Evolutionary conservation across 2,888 invertebrate species (phyloP), one percentile per base, ranked within the genome.

Genomic region (Brachyopa scutellaris): DNA sequence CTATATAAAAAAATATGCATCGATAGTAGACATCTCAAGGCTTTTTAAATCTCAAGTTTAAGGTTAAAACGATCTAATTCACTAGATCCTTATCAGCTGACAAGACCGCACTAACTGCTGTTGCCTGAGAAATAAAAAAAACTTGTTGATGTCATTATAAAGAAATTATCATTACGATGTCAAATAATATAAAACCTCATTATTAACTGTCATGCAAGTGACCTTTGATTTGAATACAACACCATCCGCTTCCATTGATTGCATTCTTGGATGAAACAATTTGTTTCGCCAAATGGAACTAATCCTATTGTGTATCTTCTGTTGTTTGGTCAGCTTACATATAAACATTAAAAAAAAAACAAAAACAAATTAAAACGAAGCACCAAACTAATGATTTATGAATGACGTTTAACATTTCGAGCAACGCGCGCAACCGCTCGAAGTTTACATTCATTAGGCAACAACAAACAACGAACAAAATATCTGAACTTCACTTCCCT

Each of bases 351-450:
- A 49, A 61, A 42, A 53, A 45, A 76, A 3, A 13, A 36, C 8
- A 67, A 49, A 29, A 72, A 29, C 15, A 40, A 70, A 36, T 29
- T 29, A 62, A 67, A 69, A 42, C 59, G 59, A 73, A 67, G 53
- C 57, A 66, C 61, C 47, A 74, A 53, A 70, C 70, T 47, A 82
- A 82, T 82, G 82, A 82, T 82, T 82, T 82, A 82, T 77, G 82
- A 77, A 82, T 82, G 77, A 82, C 82, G 82, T 77, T 61, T 59
- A 69, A 74, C 45, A 70, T 70, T 79, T 80, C 69, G 31, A 77
- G 29, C 51, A 61, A 11, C 31, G 29, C 15, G n/a, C 17, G 15
- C 9, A 17, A 31, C 38, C 45, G 42, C 45, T 23, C 72, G 45
- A 79, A 79, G n/a, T 62, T 79, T 45, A 61, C 51, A 49, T 72